These are phyloP conservation scores for Lutjanus campechanus DNA, from an alignment of 2,797 vertebrate genomes.

Conservation along the genomic window DNA sequence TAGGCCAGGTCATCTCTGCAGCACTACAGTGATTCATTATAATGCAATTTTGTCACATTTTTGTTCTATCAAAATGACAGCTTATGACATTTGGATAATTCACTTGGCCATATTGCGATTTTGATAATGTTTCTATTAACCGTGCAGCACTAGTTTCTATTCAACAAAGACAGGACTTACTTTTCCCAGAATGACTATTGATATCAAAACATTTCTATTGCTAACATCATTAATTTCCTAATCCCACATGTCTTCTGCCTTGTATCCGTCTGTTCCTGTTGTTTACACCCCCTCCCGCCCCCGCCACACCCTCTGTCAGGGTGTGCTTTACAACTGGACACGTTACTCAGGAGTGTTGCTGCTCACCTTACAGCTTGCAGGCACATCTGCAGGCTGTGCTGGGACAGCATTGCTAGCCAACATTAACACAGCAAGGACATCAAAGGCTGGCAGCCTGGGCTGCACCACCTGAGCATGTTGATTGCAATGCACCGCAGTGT, in stretches of 20 bases:
- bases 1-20: too few species aligned
- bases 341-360: conserved; percentile 61
- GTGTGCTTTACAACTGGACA: conserved; percentile 73
- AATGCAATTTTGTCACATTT: too few species aligned
- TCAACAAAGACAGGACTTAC: conserved; percentile 6
- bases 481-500: conserved; percentile 61
- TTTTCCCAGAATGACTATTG: conserved; percentile 7
- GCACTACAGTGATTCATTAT: too few species aligned
- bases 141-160: neutral
- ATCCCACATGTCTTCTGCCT: conserved; percentile 34
- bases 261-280: conserved; percentile 41
- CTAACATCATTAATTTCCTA: conserved; percentile 18
- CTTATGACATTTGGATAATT: too few species aligned
- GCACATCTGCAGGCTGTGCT: conserved; percentile 79
- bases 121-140: too few species aligned
- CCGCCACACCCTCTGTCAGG: conserved; percentile 58
- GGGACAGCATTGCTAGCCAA: conserved; percentile 67
- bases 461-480: conserved; percentile 70
- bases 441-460: conserved; percentile 70
- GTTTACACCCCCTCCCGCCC: conserved; percentile 27
- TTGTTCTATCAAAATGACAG: too few species aligned
- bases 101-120: too few species aligned
- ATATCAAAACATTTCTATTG: conserved; percentile 27
- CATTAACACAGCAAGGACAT: conserved; percentile 78
- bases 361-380: conserved; percentile 79